phyloP scores from a whole-genome alignment of 2,113 vertebrate genomes.

The Sebastes schlegelii region DNA sequence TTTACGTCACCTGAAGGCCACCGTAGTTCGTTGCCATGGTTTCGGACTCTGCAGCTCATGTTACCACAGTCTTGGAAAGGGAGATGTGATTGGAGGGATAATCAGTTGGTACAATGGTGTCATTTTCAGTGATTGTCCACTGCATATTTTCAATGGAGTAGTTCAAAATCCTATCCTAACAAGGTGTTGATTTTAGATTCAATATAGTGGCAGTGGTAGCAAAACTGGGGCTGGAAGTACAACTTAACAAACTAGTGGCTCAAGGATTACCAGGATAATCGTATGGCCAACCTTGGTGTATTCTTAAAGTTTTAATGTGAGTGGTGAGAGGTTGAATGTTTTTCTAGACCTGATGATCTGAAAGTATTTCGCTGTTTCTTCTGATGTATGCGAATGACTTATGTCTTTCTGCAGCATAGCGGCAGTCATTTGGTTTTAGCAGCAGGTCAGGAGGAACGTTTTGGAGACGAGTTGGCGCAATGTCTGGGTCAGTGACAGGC shows the following conservation, averaged over 20 bases:
- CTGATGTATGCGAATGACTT: slow-evolving; percentile 11
- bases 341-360: slow-evolving; percentile 9
- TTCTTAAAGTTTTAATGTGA: slow-evolving; percentile 47
- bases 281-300: slow-evolving; percentile 1
- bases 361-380: slow-evolving; percentile 20
- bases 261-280: slow-evolving; percentile 26
- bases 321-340: slow-evolving; percentile 41
- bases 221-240: background rate
- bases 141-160: too few species aligned
- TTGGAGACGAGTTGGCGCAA: slow-evolving; percentile 10
- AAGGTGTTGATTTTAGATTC: slow-evolving; percentile 5
- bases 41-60: too few species aligned
- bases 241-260: background rate
- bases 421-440: background rate
- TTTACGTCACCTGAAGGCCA: too few species aligned
- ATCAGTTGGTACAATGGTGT: too few species aligned
- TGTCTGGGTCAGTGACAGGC: slow-evolving; percentile 15
- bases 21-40: too few species aligned
- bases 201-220: too few species aligned
- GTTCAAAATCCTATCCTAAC: background rate
- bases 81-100: too few species aligned
- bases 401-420: background rate
- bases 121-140: too few species aligned
- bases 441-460: slow-evolving; percentile 3
- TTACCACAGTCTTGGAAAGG: too few species aligned